These are phyloP conservation scores for Brachionus rotundiformis DNA, from an alignment of 1,140 invertebrate species.

Conservation along the genomic window DNA sequence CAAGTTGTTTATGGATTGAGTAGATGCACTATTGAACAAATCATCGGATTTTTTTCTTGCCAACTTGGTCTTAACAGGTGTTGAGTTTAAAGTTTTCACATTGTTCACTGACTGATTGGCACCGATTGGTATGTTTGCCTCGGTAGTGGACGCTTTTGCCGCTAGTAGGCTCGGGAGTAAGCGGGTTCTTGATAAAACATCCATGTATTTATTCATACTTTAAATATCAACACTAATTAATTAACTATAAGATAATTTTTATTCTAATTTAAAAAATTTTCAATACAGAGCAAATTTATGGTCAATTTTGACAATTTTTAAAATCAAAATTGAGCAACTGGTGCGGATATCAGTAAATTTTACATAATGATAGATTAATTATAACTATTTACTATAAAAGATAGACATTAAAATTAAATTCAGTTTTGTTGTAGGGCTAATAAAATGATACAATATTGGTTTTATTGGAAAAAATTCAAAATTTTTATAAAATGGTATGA, in stretches of 20 bases:
- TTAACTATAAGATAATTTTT: not conserved
- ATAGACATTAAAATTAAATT: too few species aligned
- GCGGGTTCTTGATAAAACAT: constrained; percentile 19
- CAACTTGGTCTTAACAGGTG: not conserved
- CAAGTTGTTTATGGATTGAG: constrained; percentile 28
- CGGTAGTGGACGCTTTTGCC: not conserved
- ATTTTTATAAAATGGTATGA: not conserved
- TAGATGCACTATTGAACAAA: not conserved
- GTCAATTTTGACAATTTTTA: too few species aligned
- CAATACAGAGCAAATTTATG: too few species aligned
- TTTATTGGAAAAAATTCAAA: too few species aligned
- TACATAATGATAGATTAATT: too few species aligned
- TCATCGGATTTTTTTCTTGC: not conserved
- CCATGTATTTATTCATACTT: constrained; percentile 28
- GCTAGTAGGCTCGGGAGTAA: not conserved
- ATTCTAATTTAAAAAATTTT: not conserved
- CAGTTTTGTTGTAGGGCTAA: too few species aligned
- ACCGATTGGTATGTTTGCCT: not conserved
- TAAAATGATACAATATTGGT: too few species aligned
- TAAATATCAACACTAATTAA: not conserved
- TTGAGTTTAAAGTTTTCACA: not conserved
- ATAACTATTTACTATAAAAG: too few species aligned
- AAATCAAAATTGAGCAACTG: too few species aligned
- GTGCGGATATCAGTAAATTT: too few species aligned
- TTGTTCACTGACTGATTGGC: not conserved